Conservation (phyloP, 2,888 invertebrate species). For the Amphipyra berbera region DNA sequence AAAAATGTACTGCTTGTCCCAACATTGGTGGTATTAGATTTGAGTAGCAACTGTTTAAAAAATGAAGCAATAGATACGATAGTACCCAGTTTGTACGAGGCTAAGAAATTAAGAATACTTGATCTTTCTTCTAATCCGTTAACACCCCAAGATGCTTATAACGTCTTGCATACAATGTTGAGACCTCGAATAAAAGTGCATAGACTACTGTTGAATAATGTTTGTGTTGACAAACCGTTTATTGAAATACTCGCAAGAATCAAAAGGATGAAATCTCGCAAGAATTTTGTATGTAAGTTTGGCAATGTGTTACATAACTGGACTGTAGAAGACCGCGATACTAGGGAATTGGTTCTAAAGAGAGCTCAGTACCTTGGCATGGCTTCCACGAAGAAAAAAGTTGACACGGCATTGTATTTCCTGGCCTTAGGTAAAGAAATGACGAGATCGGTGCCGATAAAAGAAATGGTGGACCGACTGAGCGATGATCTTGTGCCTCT, state of each 20-base stretch:
- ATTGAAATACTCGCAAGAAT: slow-evolving; percentile 58
- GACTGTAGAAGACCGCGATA: slow-evolving; percentile 60
- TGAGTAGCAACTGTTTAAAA: slow-evolving; percentile 67
- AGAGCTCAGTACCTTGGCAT: slow-evolving; percentile 65
- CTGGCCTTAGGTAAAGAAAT: slow-evolving; percentile 33
- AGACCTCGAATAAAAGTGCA: slow-evolving; percentile 62
- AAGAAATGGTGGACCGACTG: slow-evolving; percentile 22
- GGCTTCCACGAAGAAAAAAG: slow-evolving; percentile 44
- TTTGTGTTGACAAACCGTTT: slow-evolving; percentile 65
- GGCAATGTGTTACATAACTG: slow-evolving; percentile 63
- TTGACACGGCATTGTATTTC: slow-evolving; percentile 62
- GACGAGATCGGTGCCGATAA: slow-evolving; percentile 4
- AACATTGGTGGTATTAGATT: slow-evolving; percentile 59
- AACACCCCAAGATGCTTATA: slow-evolving; percentile 58
- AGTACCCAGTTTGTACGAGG: slow-evolving; percentile 51
- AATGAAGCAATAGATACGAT: slow-evolving; percentile 60
- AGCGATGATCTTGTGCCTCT: slow-evolving; percentile 15
- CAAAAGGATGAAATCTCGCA: slow-evolving; percentile 56
- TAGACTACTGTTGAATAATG: slow-evolving; percentile 63
- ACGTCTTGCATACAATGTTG: slow-evolving; percentile 54
- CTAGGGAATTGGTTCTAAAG: slow-evolving; percentile 61
- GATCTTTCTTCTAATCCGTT: slow-evolving; percentile 72
- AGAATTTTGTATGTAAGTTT: slow-evolving; percentile 59
- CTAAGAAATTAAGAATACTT: slow-evolving; percentile 63
- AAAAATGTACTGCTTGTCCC: slow-evolving; percentile 58